Evolutionary conservation across 2,888 invertebrate genomes (phyloP), one percentile per base, ranked within the genome.

Genomic region (Oscheius sp.): DNA sequence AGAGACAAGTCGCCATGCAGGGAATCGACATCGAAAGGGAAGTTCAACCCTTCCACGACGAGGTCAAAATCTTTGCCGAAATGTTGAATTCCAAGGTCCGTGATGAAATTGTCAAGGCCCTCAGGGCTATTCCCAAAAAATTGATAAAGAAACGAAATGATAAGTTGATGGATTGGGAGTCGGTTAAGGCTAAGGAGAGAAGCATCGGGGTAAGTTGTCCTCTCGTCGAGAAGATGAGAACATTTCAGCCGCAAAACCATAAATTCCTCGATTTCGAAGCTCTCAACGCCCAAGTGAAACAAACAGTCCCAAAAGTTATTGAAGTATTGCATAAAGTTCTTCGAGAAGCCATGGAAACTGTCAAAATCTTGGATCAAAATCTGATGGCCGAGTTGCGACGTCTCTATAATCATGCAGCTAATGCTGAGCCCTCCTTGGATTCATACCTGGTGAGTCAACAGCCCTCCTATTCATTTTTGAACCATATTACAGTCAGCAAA

Each of bases 151-250:
- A 87, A 70, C 56, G 87, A 41, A 84, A 85, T 56, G 87, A 87
- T 73, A 87, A 87, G 68, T 46, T 86, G 68, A 83, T 86, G 73
- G 87, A 87, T 59, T 87, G 80, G 59, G 86, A 86, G 53, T 80
- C 78, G 9, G 85, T 84, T 3, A 78, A 77, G 49, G 59, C 77
- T 12, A 77, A 75, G n/a, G 52, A 66, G 29, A 66, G 49, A 52
- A 66, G 66, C 18, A 27, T 66, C n/a, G 52, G 52, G 18, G 61
- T 61, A 18, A 18, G 61, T 6, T 23, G 18, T 3, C 35, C 2
- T 59, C n/a, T n/a, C 2, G 5, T 21, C 29, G 13, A 13, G n/a
- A n/a, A n/a, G n/a, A n/a, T n/a, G n/a, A n/a, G n/a, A n/a, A n/a
- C 27, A 2, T 29, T 43, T 69, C 16, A 73, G 69, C 49, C 58